Conservation (phyloP, 1,140 invertebrate species). For the Laupala kohalensis region DNA sequence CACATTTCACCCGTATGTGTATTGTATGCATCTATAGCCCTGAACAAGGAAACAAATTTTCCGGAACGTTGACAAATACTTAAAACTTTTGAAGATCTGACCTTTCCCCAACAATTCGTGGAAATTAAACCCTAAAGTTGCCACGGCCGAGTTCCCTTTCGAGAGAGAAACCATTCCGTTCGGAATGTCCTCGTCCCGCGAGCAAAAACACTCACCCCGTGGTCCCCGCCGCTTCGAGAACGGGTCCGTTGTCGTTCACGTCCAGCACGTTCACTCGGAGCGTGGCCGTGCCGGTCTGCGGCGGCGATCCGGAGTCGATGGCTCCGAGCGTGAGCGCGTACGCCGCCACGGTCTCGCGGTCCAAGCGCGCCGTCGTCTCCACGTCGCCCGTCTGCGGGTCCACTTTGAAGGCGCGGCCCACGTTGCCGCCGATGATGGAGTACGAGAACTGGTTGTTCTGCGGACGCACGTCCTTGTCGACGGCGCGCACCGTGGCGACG, state of each 20-base stretch:
- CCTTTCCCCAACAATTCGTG: too few species aligned
- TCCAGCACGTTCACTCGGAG: constrained; percentile 67
- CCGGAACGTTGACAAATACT: too few species aligned
- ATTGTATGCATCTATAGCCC: too few species aligned
- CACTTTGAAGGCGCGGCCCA: constrained; percentile 73
- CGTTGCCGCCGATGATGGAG: constrained; percentile 74
- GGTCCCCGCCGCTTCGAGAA: constrained; percentile 56
- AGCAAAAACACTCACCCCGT: too few species aligned
- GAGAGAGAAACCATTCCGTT: too few species aligned
- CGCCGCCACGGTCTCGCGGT: constrained; percentile 62
- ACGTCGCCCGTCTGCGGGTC: constrained; percentile 73
- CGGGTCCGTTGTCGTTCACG: constrained; percentile 86
- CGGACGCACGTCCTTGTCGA: constrained; percentile 80
- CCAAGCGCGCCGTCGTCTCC: constrained; percentile 58
- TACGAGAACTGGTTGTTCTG: constrained; percentile 89
- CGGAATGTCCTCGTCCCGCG: too few species aligned
- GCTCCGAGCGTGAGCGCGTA: constrained; percentile 80
- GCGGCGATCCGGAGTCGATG: constrained; percentile 74
- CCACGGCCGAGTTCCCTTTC: too few species aligned
- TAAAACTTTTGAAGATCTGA: too few species aligned
- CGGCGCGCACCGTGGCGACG: constrained; percentile 66
- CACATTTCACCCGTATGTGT: too few species aligned
- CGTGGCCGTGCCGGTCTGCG: constrained; percentile 73
- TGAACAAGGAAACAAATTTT: too few species aligned
- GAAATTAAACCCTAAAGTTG: too few species aligned